A percentile compares a stretch with the other conserved stretches of the same genome.
Conservation (phyloP, 2,888 invertebrate species). For the Priocnemis perturbator region DNA sequence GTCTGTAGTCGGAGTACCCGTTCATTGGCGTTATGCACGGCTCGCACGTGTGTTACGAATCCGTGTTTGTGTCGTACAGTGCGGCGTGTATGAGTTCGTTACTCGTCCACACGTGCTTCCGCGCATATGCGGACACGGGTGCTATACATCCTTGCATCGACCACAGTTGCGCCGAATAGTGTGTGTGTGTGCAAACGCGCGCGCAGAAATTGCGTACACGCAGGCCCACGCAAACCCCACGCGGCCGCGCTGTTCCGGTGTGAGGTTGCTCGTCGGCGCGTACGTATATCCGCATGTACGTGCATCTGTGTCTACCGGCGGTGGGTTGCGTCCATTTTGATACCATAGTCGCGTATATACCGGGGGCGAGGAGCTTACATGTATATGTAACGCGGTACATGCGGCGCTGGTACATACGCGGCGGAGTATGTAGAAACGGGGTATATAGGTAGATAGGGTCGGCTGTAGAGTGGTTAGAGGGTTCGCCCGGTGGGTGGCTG, state of each 20-base stretch:
- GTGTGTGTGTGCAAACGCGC: too few species aligned
- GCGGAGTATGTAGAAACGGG: slow-evolving; percentile 46
- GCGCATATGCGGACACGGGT: background rate
- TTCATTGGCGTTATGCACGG: slow-evolving; percentile 47
- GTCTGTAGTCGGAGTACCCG: slow-evolving; percentile 63
- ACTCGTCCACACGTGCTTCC: background rate
- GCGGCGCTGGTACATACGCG: slow-evolving; percentile 37
- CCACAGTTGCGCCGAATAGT: too few species aligned
- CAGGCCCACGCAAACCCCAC: slow-evolving; percentile 12
- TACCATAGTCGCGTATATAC: slow-evolving; percentile 60
- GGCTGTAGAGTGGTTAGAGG: slow-evolving; percentile 63
- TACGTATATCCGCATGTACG: slow-evolving; percentile 20
- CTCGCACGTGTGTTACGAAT: slow-evolving; percentile 32
- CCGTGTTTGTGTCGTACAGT: slow-evolving; percentile 24
- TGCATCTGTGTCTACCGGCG: slow-evolving; percentile 49
- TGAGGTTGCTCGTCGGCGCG: background rate
- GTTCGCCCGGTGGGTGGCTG: slow-evolving; percentile 39
- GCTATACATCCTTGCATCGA: too few species aligned
- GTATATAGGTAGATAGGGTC: slow-evolving; percentile 61
- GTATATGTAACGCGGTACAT: slow-evolving; percentile 48
- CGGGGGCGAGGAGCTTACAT: slow-evolving; percentile 16
- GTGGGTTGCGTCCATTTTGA: slow-evolving; percentile 67
- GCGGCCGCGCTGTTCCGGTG: slow-evolving; percentile 12
- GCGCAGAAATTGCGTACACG: background rate
- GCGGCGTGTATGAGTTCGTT: slow-evolving; percentile 1